A percentile compares a stretch with the other conserved stretches of the same genome.
These are phyloP conservation scores for Apodemia mormo DNA, from an alignment of 2,888 invertebrate genomes.

Conservation along the genomic window DNA sequence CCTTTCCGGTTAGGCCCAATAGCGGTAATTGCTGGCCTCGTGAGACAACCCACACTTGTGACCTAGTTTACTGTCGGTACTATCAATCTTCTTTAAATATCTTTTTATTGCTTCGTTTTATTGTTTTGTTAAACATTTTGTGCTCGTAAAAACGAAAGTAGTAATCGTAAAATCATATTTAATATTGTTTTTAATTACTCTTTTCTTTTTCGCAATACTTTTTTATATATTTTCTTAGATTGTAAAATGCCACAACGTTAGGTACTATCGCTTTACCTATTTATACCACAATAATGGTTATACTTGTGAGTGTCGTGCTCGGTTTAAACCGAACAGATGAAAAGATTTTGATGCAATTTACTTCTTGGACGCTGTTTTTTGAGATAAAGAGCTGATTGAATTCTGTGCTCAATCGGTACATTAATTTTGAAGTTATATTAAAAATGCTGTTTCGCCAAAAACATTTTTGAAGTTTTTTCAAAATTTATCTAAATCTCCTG, in stretches of 20 bases:
- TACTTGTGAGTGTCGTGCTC: no score
- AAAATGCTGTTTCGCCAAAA: no score
- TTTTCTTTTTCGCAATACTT: background rate
- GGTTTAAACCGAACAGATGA: no score
- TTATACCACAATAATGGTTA: no score
- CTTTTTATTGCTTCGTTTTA: constrained; percentile 2
- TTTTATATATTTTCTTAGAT: background rate
- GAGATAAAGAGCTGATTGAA: no score
- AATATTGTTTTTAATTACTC: background rate
- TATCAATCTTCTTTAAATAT: constrained; percentile 11
- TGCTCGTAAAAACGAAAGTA: constrained; percentile 3
- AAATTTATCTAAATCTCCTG: no score
- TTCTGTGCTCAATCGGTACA: no score
- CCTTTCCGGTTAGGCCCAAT: constrained; percentile 49
- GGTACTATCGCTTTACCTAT: no score
- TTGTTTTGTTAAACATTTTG: background rate
- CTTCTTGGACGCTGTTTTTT: no score
- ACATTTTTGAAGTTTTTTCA: no score
- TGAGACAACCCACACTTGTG: constrained; percentile 31
- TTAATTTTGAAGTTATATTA: no score
- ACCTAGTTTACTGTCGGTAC: constrained; percentile 1
- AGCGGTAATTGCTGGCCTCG: constrained; percentile 58
- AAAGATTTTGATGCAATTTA: no score
- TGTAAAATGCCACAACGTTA: background rate
- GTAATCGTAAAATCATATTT: background rate